phyloP scores from a whole-genome alignment of 2,888 invertebrate genomes.

The Diloba caeruleocephala region DNA sequence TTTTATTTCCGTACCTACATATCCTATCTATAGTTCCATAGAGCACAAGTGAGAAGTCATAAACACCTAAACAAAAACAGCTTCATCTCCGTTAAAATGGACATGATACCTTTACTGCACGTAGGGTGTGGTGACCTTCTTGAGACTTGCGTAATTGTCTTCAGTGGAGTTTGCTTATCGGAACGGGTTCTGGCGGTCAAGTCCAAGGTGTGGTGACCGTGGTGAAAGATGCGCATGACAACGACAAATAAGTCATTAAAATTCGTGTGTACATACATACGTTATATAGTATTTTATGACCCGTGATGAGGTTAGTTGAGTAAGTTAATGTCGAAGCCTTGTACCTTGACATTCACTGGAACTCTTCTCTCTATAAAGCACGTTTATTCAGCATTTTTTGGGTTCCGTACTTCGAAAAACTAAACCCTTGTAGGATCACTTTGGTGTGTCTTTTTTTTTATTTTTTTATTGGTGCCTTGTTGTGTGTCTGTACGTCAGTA shows the following conservation, averaged over 20 bases:
- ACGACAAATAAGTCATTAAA: slow-evolving; percentile 27
- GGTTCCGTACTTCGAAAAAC: too few species aligned
- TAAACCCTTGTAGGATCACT: too few species aligned
- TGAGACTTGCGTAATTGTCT: slow-evolving; percentile 29
- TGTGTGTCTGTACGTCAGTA: too few species aligned
- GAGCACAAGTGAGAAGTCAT: too few species aligned
- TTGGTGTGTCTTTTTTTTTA: too few species aligned
- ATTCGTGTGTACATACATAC: slow-evolving; percentile 1
- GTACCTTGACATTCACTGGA: neutral
- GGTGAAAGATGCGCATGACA: slow-evolving; percentile 3
- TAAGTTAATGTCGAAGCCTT: neutral
- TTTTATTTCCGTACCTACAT: too few species aligned
- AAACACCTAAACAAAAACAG: too few species aligned
- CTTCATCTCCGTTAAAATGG: too few species aligned
- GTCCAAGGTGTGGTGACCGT: slow-evolving; percentile 24
- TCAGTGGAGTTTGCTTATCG: slow-evolving; percentile 36
- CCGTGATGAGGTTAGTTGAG: neutral
- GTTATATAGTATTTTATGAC: neutral
- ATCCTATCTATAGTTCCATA: too few species aligned
- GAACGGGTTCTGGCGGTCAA: slow-evolving; percentile 37
- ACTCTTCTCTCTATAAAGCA: too few species aligned
- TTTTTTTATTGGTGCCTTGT: too few species aligned
- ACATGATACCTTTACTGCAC: slow-evolving; percentile 6
- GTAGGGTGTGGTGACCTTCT: slow-evolving; percentile 46
- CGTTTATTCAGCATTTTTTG: too few species aligned